Conservation (phyloP, 2,113 vertebrate genomes). For the Gallinago media region DNA sequence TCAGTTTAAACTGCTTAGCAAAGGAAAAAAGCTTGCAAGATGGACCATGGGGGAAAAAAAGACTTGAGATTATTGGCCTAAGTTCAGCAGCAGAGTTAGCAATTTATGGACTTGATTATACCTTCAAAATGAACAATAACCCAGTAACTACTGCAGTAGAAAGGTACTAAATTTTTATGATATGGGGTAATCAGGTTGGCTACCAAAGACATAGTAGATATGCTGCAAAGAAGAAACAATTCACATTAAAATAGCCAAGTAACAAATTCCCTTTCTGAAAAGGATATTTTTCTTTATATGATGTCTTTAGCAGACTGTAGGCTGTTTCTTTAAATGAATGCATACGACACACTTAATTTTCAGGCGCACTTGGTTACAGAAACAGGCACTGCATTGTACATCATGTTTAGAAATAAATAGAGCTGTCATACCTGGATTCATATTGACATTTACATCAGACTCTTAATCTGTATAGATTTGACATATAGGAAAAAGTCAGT, state of each 20-base stretch:
- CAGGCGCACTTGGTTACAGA: conserved; percentile 13
- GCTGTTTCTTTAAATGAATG: conserved; percentile 58
- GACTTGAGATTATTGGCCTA: conserved; percentile 51
- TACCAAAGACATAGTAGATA: conserved; percentile 50
- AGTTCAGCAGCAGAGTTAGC: conserved; percentile 63
- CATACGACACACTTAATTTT: conserved; percentile 44
- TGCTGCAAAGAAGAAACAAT: conserved; percentile 64
- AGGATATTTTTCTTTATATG: conserved; percentile 26
- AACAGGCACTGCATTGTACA: not conserved
- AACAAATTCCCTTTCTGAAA: conserved; percentile 41
- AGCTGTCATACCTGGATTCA: conserved; percentile 59
- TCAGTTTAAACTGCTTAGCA: conserved; percentile 44
- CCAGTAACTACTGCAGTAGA: conserved; percentile 65
- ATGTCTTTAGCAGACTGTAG: conserved; percentile 42
- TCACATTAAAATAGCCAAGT: conserved; percentile 42
- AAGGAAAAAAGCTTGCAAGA: not conserved
- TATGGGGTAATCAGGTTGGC: conserved; percentile 56
- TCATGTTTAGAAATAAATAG: conserved; percentile 60
- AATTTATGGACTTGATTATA: conserved; percentile 76
- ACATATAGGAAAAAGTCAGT: conserved; percentile 31
- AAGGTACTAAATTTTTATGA: conserved; percentile 74
- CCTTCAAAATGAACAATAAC: conserved; percentile 76
- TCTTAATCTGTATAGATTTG: conserved; percentile 55
- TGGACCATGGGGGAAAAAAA: not conserved
- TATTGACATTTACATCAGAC: conserved; percentile 60